Evolutionary conservation across 2,797 vertebrate genomes (phyloP), one percentile per base, ranked within the genome.

Genomic region (Tokudaia muenninki): DNA sequence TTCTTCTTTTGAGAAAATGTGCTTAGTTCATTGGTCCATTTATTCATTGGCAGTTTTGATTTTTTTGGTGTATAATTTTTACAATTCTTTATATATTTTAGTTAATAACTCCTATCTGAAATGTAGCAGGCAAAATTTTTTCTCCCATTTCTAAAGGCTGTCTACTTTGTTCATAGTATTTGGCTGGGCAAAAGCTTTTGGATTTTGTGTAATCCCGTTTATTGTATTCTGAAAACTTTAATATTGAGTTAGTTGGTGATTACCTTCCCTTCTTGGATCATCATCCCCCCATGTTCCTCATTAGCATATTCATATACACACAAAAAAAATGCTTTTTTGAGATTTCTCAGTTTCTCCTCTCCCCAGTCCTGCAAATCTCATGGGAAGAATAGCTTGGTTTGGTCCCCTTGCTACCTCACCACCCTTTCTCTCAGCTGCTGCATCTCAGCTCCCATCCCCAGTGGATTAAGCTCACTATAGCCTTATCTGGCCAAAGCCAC

Each of bases 271-370:
- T 92, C n/a, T 83, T 67, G 26, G 7, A 81, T 24, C 17, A 94
- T 67, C 29, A 77, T 2, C 81, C n/a, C 31, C 26, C 44, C 14
- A 16, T 2, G 26, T 26, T 26, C 13, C 17, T 50, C 47, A 26
- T 34, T 75, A 65, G n/a, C 13, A 67, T 12, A 37, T 4, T 9
- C 59, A 81, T 41, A 12, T 74, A 74, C 75, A 84, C 67, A 90
- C 41, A 41, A 41, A 90, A 24, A 22, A 81, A 63, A 50, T 26
- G 2, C 31, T 86, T 44, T 90, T 91, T 37, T 59, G 31, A 41
- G 34, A 94, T 10, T 55, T 91, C 44, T 79, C 17, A 41, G 84
- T 41, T 78, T 97, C 34, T 84, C n/a, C 26, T 75, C 8, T 90
- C 31, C 50, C 77, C 52, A 74, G 55, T n/a, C 6, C 61, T 92